Evolutionary conservation across 2,797 vertebrate genomes (phyloP), one percentile per base, ranked within the genome.

Genomic region (Macropus fuliginosus): DNA sequence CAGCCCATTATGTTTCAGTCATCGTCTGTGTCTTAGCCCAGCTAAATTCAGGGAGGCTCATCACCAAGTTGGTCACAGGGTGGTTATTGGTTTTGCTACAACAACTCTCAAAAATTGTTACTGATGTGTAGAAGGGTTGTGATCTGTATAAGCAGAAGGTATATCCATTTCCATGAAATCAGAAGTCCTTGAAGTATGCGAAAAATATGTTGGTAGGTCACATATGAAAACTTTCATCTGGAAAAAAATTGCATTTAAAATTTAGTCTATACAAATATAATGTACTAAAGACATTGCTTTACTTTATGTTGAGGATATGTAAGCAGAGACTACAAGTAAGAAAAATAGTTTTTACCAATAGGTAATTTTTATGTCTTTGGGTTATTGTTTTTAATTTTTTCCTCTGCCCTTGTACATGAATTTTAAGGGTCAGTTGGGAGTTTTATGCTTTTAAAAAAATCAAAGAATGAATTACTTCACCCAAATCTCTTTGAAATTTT

Each of bases 381-480:
- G 4, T 28, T 28, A 54, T 27, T 50, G 11, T 46, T 13, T 89
- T 0, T 24, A 50, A 93, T 94, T 90, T 12, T 12, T 14, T 87
- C 90, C 50, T 91, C 95, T 95, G 40, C 56, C 8, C 91, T 93
- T 62, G 50, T 46, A 54, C 54, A 28, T 50, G 55, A 92, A 46
- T 90, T 21, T 57, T 90, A 34, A 54, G 92, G 66, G 11, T 1
- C 24, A 6, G 56, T 96, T 94, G 93, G 31, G 89, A 0, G 91
- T 97, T 52, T 31, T 24, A 34, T 93, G 29, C 11, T 28, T 18
- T 95, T 18, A 94, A 91, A 0, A 96, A 1, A 50, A 90, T 59
- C 55, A 92, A 96, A 55, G 50, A 95, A 94, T 92, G 59, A 1
- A 54, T 95, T 96, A 57, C 95, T 96, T 95, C 55, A 91, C 93